These are phyloP conservation scores for Crotalus tigris DNA, from an alignment of 2,113 vertebrate genomes.

Conservation along the genomic window DNA sequence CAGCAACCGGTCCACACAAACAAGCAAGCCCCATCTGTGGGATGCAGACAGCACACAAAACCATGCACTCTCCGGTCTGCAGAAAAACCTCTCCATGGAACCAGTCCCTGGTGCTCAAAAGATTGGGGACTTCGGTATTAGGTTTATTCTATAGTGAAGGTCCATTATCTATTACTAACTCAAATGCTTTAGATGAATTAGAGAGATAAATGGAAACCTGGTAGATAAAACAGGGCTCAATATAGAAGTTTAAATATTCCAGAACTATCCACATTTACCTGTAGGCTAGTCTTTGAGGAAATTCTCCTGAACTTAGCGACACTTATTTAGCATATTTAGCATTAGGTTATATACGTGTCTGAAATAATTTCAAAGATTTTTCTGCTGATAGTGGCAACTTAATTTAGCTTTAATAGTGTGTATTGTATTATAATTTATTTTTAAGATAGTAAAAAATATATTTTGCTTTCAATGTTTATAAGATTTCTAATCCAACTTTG, in stretches of 20 bases:
- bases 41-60: too few relatives aligned
- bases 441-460: neutral
- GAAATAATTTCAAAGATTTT: neutral
- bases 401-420: neutral
- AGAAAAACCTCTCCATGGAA: too few relatives aligned
- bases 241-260: neutral
- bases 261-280: neutral
- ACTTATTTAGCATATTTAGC: neutral
- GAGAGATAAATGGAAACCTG: neutral
- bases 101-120: too few relatives aligned
- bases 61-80: too few relatives aligned
- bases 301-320: neutral
- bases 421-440: neutral
- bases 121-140: neutral
- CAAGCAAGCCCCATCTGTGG: too few relatives aligned
- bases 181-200: neutral
- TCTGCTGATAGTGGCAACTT: neutral
- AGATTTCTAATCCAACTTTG: neutral
- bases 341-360: neutral
- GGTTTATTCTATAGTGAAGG: neutral
- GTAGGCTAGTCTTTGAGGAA: neutral
- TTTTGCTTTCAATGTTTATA: neutral
- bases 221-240: neutral
- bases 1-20: too few relatives aligned
- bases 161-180: neutral